phyloP scores from a whole-genome alignment of 2,113 vertebrate species.

The Oryzias celebensis region DNA sequence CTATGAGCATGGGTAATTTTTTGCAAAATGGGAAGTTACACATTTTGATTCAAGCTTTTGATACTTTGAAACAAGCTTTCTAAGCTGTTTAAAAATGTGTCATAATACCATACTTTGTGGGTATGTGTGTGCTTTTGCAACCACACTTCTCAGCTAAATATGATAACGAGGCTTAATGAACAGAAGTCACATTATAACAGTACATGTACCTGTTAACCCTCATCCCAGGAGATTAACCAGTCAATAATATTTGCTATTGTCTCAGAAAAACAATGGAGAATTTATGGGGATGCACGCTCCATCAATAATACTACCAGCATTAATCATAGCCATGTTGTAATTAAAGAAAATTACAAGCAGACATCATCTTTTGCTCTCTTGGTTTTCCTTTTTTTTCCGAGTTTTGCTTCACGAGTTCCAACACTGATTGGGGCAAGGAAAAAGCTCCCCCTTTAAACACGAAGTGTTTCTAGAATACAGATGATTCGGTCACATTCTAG shows the following conservation, averaged over 20 bases:
- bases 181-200: no score
- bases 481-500: constrained; percentile 53
- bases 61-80: constrained; percentile 16
- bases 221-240: no score
- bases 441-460: constrained; percentile 67
- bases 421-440: constrained; percentile 66
- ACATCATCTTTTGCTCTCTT: constrained; percentile 16
- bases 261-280: not conserved
- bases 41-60: constrained; percentile 1
- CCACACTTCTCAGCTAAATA: constrained; percentile 3
- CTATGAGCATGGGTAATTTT: not conserved
- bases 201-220: no score
- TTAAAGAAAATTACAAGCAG: constrained; percentile 9
- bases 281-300: not conserved
- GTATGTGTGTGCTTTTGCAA: constrained; percentile 29
- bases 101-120: constrained; percentile 29
- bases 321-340: not conserved
- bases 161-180: no score
- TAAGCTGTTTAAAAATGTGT: constrained; percentile 29
- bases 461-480: constrained; percentile 72
- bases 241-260: not conserved
- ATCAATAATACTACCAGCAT: constrained; percentile 2
- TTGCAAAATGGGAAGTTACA: constrained; percentile 9
- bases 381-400: constrained; percentile 23
- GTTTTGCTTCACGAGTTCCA: constrained; percentile 64